Base-by-base conservation (phyloP, 30 jellyfish, hydroid and myxozoan genomes). In the Cassiopea xamachana region DNA sequence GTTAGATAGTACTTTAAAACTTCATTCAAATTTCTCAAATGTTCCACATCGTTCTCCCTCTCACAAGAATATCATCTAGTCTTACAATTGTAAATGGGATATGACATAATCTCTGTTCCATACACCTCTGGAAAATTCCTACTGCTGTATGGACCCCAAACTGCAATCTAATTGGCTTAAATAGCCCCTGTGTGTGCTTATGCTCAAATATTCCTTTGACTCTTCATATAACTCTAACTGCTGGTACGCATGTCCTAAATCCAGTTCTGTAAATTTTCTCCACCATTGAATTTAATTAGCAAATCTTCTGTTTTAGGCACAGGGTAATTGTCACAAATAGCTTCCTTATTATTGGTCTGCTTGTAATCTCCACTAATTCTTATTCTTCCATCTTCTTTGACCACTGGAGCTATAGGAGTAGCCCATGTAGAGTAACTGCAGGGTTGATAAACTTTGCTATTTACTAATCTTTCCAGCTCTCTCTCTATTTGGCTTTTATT, bases 91-190 rank as follows among this genome's bases (percentile, higher is more conserved):
- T 27, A 19, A 61, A 45, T 46, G 94, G 90, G 12, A 89, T 81
- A 9, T 89, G 88, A 64, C 90, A 61, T 73, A 89, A 14, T 83
- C 88, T 47, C 18, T 89, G 87, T 69, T 89, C 97, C 64, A 81
- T 89, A 48, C 84, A 90, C 87, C 90, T 58, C 58, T 89, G 96
- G 73, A 80, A 89, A 46, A 89, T 89, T 50, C 96, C 96, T 46
- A 80, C 70, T 15, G 96, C 96, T 69, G 96, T 81, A 67, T 89
- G 94, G 16, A 89, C 94, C 47, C 96, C 96, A 69, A 80, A 89
- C 48, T 89, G 95, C 44, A 89, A 44, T 27, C 90, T 83, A 62
- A 94, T 89, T 43, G 96, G 91, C 51, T 59, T 61, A 62, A 91
- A 91, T 62, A 91, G 62, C 48, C 92, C 97, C 71, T 84, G 64